phyloP scores from a whole-genome alignment of 2,113 vertebrate species.

The Megaleporinus macrocephalus region DNA sequence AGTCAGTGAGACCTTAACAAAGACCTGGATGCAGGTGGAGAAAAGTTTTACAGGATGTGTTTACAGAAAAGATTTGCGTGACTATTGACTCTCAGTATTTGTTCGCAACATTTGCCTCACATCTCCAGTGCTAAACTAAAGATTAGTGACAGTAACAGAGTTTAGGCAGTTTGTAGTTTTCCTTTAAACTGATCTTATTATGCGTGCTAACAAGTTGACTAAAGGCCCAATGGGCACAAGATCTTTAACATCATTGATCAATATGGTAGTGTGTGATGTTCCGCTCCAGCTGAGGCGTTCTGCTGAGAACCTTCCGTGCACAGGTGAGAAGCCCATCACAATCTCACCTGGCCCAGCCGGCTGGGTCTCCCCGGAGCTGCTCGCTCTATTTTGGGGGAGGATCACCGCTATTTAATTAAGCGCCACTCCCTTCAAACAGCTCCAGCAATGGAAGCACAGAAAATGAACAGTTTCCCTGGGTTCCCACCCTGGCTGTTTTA shows the following conservation, averaged over 20 bases:
- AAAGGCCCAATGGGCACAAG: background rate
- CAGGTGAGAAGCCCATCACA: constrained; percentile 21
- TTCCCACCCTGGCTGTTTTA: constrained; percentile 66
- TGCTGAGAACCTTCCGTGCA: constrained; percentile 3
- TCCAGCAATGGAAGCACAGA: constrained; percentile 49
- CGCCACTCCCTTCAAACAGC: constrained; percentile 28
- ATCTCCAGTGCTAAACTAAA: no score
- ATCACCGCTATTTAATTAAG: constrained; percentile 50
- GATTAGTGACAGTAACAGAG: no score
- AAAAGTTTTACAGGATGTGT: no score
- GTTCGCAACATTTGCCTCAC: no score
- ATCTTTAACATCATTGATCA: background rate
- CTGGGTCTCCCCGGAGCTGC: constrained; percentile 37
- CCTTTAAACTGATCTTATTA: background rate
- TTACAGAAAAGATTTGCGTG: no score
- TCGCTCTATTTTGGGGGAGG: constrained; percentile 38
- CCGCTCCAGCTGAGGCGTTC: background rate
- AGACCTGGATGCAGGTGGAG: no score
- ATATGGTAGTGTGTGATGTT: background rate
- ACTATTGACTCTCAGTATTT: no score
- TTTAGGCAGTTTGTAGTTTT: no score
- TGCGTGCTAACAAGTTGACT: background rate
- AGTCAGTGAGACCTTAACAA: no score
- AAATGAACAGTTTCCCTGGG: constrained; percentile 74
- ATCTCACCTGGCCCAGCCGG: constrained; percentile 13